A percentile compares a stretch with the other conserved stretches of the same genome.
These are phyloP conservation scores for Cyprinodon diabolis DNA, from an alignment of 2,797 vertebrate species.

Conservation along the genomic window DNA sequence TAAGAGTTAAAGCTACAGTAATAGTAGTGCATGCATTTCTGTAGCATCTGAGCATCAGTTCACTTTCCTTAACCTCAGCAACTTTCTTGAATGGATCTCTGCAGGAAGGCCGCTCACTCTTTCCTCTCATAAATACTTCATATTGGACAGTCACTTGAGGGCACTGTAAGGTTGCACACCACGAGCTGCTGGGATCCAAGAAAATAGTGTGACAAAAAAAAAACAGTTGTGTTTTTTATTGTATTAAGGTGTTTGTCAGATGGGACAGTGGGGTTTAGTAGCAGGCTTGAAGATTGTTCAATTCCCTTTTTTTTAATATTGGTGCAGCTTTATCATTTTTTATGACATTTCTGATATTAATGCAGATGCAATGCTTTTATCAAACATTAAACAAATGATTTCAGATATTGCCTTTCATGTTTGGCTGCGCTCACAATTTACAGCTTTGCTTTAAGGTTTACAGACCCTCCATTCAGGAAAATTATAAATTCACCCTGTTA, in stretches of 20 bases:
- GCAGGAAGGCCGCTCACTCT: neutral
- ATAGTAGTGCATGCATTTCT: no score
- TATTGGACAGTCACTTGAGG: neutral
- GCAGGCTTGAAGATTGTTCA: neutral
- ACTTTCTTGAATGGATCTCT: neutral
- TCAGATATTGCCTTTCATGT: conserved; percentile 12
- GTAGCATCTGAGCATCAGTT: neutral
- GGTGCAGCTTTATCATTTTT: neutral
- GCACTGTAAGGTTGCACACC: neutral
- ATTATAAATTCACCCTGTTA: no score
- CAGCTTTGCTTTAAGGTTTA: no score
- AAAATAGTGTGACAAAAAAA: neutral
- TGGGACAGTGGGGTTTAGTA: neutral
- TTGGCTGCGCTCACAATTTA: neutral
- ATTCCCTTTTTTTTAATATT: neutral
- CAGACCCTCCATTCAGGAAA: no score
- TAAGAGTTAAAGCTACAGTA: no score
- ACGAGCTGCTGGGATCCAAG: neutral
- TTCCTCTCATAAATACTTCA: neutral
- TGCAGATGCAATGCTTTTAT: neutral
- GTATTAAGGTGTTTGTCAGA: neutral
- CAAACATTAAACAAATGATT: neutral
- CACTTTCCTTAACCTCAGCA: neutral
- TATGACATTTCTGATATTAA: neutral
- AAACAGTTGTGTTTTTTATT: no score